Evolutionary conservation across 92 coral and sea anemone species (phyloP).

Genomic region (Metridium senile): DNA sequence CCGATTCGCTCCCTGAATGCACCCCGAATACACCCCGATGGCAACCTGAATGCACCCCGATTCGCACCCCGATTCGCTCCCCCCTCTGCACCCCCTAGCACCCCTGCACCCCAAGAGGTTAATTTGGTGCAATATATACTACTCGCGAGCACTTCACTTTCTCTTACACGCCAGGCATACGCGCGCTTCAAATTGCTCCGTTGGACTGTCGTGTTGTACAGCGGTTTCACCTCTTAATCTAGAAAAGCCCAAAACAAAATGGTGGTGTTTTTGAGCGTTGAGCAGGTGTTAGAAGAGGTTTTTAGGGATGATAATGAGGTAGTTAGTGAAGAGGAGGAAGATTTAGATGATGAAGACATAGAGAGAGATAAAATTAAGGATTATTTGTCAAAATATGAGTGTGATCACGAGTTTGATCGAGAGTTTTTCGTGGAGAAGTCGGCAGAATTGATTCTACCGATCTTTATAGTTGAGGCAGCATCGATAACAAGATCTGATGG

Average conservation of each 20-base stretch:
- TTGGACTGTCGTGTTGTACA: conserved; percentile 16
- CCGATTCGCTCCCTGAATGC: too few species aligned
- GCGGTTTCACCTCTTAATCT: conserved; percentile 11
- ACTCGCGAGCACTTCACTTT: too few species aligned
- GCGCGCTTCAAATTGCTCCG: conserved; percentile 9
- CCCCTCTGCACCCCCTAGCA: too few species aligned
- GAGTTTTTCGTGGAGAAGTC: background rate
- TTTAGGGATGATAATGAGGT: background rate
- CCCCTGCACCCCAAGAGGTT: too few species aligned
- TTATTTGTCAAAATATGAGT: background rate
- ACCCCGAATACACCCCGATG: too few species aligned
- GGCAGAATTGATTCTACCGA: background rate
- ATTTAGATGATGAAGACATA: background rate
- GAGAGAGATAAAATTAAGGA: background rate
- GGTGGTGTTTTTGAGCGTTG: conserved; percentile 11
- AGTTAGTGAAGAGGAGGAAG: background rate
- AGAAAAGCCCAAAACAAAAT: background rate
- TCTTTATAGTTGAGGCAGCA: background rate
- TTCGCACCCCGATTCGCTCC: too few species aligned
- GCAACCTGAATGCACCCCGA: too few species aligned
- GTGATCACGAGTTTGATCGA: background rate
- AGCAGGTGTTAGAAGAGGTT: conserved; percentile 16
- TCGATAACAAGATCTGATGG: background rate
- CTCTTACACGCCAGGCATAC: conserved; percentile 15
- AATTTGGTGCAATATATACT: too few species aligned